These are phyloP conservation scores for Lycocerus yunnanus DNA, from an alignment of 2,888 invertebrate species.

Conservation along the genomic window DNA sequence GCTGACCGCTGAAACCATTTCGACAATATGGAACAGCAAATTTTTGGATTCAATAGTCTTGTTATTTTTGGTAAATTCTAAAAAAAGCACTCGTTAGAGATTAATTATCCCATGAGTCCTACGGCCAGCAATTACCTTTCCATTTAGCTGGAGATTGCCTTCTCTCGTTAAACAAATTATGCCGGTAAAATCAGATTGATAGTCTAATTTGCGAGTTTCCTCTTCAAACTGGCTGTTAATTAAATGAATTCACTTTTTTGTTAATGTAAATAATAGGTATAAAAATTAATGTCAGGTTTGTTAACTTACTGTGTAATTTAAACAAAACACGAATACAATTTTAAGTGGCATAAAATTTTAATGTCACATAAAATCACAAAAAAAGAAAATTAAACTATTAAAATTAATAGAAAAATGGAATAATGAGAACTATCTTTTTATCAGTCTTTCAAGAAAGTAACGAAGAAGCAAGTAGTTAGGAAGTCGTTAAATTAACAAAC, in stretches of 20 bases:
- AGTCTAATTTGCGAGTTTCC: background rate
- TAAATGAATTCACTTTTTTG: background rate
- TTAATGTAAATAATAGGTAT: background rate
- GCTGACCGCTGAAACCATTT: background rate
- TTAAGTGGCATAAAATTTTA: background rate
- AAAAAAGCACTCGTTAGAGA: background rate
- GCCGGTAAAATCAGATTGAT: background rate
- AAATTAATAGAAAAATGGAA: background rate
- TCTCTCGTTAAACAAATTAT: background rate
- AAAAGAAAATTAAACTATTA: background rate
- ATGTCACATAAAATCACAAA: background rate
- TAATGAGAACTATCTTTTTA: background rate
- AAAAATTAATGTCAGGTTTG: background rate
- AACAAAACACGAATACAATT: background rate
- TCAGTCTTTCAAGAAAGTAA: background rate
- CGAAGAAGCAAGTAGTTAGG: slow-evolving; percentile 1
- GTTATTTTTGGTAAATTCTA: background rate
- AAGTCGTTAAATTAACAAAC: slow-evolving; percentile 11
- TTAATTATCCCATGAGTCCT: background rate
- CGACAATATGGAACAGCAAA: background rate
- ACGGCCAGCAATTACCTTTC: background rate
- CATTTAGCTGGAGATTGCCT: background rate
- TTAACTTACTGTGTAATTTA: background rate
- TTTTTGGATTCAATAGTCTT: background rate
- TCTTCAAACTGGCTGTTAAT: background rate